A percentile compares a stretch with the other conserved stretches of the same genome.
These are phyloP conservation scores for Manis crassicaudata DNA, from an alignment of 2,797 vertebrate genomes.

Conservation along the genomic window DNA sequence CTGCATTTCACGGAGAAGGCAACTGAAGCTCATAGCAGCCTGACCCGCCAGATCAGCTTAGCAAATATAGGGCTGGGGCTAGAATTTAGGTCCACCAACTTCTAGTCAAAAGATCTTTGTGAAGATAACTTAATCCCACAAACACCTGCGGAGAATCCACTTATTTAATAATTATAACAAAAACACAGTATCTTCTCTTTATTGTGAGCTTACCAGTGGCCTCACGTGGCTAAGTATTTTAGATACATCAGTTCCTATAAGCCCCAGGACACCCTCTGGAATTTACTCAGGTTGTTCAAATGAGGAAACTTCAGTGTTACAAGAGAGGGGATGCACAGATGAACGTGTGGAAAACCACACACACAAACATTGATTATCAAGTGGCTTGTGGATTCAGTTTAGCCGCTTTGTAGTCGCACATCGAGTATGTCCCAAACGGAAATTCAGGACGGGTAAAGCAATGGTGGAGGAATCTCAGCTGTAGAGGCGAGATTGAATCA, in stretches of 20 bases:
- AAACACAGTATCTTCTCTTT: not conserved
- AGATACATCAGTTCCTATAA: not conserved
- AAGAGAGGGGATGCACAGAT: not conserved
- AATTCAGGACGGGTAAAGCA: not conserved
- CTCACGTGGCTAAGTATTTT: not conserved
- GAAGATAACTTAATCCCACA: not conserved
- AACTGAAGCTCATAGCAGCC: not conserved
- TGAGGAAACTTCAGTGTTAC: not conserved
- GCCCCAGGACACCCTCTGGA: not conserved
- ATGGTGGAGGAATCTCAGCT: not conserved
- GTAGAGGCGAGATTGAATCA: not conserved
- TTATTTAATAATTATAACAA: conserved; percentile 1
- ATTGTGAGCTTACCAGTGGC: not conserved
- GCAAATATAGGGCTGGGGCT: not conserved
- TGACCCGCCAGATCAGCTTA: not conserved
- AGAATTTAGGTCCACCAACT: not conserved
- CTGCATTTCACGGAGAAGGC: not conserved
- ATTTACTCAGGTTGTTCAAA: not conserved
- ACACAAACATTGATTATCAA: not conserved
- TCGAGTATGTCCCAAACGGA: not conserved
- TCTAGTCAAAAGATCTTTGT: conserved; percentile 1
- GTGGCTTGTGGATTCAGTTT: not conserved
- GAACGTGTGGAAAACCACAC: not conserved
- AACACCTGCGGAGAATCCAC: not conserved
- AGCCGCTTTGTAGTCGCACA: not conserved